These are phyloP conservation scores for Sarcophaga bullata DNA, from an alignment of 1,140 invertebrate species.

Conservation along the genomic window DNA sequence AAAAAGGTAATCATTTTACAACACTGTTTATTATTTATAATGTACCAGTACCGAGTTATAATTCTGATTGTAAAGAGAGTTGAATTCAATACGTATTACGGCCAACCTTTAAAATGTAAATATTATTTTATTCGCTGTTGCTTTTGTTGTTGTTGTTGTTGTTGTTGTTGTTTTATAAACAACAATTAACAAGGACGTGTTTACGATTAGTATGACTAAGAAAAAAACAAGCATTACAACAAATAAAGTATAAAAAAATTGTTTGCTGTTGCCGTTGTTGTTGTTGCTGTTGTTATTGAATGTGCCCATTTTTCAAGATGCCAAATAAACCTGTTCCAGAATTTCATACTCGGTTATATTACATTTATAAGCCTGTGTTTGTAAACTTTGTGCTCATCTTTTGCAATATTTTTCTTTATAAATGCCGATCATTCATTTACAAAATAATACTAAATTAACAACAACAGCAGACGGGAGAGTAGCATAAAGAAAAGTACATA, in stretches of 20 bases:
- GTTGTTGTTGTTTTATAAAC: not conserved
- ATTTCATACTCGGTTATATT: not conserved
- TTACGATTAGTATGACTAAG: not conserved
- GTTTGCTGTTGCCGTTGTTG: not conserved
- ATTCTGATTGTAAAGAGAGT: not conserved
- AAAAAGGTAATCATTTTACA: too few species aligned
- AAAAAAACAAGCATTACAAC: too few species aligned
- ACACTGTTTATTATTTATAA: not conserved
- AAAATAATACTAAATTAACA: not conserved
- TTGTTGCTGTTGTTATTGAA: not conserved
- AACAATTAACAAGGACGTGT: slow-evolving; percentile 34
- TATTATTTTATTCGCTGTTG: not conserved
- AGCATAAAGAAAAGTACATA: not conserved
- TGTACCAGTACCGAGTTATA: not conserved
- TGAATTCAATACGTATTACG: not conserved
- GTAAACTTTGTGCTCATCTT: not conserved
- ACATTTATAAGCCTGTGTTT: not conserved
- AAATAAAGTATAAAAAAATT: not conserved
- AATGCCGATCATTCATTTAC: not conserved
- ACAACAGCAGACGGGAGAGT: too few species aligned
- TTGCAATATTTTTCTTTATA: not conserved
- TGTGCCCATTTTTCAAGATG: slow-evolving; percentile 25
- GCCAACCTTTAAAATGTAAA: slow-evolving; percentile 21
- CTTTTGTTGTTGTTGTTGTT: not conserved
- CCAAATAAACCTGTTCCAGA: slow-evolving; percentile 38